A percentile compares a stretch with the other conserved stretches of the same genome.
Evolutionary conservation across 1,140 invertebrate genomes (phyloP).

Genomic region (Diorhabda elongata): DNA sequence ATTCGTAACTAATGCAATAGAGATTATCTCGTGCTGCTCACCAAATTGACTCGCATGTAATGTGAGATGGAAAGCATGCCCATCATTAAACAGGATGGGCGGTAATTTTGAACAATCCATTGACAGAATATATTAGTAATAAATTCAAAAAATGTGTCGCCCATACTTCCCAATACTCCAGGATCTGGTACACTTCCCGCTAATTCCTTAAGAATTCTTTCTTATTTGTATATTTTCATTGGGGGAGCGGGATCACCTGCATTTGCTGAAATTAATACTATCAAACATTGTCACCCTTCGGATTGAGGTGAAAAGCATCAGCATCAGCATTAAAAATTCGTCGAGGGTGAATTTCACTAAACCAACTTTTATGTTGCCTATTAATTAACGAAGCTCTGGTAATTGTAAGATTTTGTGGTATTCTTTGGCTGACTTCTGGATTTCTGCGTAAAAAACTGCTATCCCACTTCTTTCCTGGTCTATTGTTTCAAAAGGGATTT

Average conservation of each 20-base stretch:
- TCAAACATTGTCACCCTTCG: background rate
- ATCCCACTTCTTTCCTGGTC: slow-evolving; percentile 17
- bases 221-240: background rate
- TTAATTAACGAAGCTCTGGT: slow-evolving; percentile 19
- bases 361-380: slow-evolving; percentile 10
- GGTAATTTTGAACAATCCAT: slow-evolving; percentile 37
- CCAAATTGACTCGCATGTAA: background rate
- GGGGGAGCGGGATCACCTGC: background rate
- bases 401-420: slow-evolving; percentile 20
- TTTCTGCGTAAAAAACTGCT: slow-evolving; percentile 16
- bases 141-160: slow-evolving; percentile 45
- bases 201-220: background rate
- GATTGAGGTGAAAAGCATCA: background rate
- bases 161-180: slow-evolving; percentile 25
- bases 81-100: background rate
- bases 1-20: background rate
- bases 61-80: background rate
- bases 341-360: slow-evolving; percentile 24
- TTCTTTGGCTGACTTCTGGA: slow-evolving; percentile 10
- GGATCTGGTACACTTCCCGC: background rate
- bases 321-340: slow-evolving; percentile 43
- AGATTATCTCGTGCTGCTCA: background rate
- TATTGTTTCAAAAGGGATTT: slow-evolving; percentile 15
- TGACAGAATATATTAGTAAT: slow-evolving; percentile 44
- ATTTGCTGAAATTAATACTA: slow-evolving; percentile 1